These are phyloP conservation scores for Nomia melanderi DNA, from an alignment of 1,140 invertebrate species.

Conservation along the genomic window DNA sequence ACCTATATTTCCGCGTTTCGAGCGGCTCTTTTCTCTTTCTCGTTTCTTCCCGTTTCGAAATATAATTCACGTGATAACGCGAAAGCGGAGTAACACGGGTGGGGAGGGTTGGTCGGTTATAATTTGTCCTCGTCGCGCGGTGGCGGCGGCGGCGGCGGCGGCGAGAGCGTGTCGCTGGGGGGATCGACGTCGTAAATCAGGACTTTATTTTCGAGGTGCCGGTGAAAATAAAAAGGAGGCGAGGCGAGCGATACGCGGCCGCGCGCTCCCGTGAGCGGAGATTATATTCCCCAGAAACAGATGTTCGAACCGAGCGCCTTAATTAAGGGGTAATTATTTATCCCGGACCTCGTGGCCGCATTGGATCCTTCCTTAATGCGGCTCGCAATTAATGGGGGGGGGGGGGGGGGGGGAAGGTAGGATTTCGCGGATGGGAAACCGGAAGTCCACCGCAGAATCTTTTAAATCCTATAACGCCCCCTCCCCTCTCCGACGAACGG, in stretches of 20 bases:
- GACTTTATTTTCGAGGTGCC: conserved; percentile 66
- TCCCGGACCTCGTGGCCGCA: conserved; percentile 16
- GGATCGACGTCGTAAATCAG: conserved; percentile 67
- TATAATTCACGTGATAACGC: conserved; percentile 66
- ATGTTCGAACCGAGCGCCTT: conserved; percentile 63
- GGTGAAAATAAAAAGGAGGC: conserved; percentile 36
- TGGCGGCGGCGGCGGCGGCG: conserved; percentile 35
- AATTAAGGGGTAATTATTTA: conserved; percentile 72
- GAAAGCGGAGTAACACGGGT: conserved; percentile 61
- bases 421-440: not conserved
- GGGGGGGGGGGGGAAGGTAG: conserved; percentile 8
- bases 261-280: conserved; percentile 28
- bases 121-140: conserved; percentile 69
- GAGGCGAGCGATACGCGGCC: conserved; percentile 31
- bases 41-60: conserved; percentile 19
- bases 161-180: conserved; percentile 33
- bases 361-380: conserved; percentile 53
- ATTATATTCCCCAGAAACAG: conserved; percentile 65
- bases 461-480: no score
- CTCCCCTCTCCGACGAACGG: no score
- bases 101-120: no score
- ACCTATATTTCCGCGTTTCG: no score
- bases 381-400: conserved; percentile 50
- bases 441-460: conserved; percentile 20
- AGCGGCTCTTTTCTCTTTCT: conserved; percentile 26